Base-by-base conservation (phyloP, 2,113 vertebrate genomes). In the Syngnathus typhle region DNA sequence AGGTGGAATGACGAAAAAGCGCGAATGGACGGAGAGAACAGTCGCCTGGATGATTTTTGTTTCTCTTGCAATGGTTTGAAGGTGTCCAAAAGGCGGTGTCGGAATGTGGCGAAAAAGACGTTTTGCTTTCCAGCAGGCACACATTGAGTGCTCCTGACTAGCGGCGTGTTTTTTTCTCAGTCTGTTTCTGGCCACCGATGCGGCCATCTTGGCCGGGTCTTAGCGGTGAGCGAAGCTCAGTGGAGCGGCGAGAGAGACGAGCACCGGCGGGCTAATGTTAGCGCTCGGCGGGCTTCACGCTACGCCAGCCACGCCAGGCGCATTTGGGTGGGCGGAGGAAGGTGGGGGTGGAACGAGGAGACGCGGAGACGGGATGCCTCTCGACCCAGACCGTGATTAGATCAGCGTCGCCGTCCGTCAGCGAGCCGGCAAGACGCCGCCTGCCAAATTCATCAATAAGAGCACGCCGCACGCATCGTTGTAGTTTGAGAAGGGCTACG, bases 241-340 rank as follows among this genome's bases (percentile, higher is more conserved):
- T 88, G 84, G 85, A 90, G 88, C 87, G 82, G 65, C 70, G 84
- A 80, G 80, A 80, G 73, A 73, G 84, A 83, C 47, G 73, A 66
- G 71, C 60, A 77, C 74, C 72, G 67, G 59, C 60, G 74, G 77
- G 69, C 80, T 78, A 82, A 88, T 80, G 77, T 82, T 75, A 81
- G 76, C 55, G 55, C 79, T 65, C 76, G 81, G 77, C 84, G 84
- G 55, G 65, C 69, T 89, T 90, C 79, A 90, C 82, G 83, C 81
- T 88, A 87, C 85, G 84, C 70, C 87, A 83, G 82, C 71, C 74
- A 86, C 85, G 86, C 82, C 85, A 85, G 73, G 61, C 73, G 80
- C 65, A 87, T 86, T 77, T 71, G 27, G 72, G 77, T 79, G 58
- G 69, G 27, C 27, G 27, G 27, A 32, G 27, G 27, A 32, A 32